A percentile compares a stretch with the other conserved stretches of the same genome.
Conservation (phyloP, 2,113 vertebrate genomes). For the Ia io region DNA sequence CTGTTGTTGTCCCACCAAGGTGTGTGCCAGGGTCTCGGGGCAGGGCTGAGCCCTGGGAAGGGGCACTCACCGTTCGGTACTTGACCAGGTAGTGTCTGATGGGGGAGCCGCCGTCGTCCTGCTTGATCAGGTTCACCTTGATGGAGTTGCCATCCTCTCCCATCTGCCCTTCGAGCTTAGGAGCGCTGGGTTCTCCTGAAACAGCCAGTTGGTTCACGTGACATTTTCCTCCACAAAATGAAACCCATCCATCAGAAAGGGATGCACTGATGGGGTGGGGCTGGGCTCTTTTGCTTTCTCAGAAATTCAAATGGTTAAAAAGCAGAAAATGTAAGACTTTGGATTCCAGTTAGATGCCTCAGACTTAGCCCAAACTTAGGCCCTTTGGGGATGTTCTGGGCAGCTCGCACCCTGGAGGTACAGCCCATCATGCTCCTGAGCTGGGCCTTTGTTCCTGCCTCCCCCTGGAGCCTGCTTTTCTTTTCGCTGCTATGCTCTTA, state of each 20-base stretch:
- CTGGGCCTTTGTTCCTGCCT: not conserved
- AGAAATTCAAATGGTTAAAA: slow-evolving; percentile 53
- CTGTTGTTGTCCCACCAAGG: too few species aligned
- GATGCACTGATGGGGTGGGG: not conserved
- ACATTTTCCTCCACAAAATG: not conserved
- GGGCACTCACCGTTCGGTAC: slow-evolving; percentile 93
- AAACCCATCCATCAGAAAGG: not conserved
- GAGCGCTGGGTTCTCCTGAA: slow-evolving; percentile 95
- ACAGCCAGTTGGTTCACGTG: slow-evolving; percentile 45
- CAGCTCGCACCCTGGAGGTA: not conserved
- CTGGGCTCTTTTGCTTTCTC: slow-evolving; percentile 20
- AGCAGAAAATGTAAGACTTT: not conserved
- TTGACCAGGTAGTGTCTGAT: slow-evolving; percentile 95
- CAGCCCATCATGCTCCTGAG: not conserved
- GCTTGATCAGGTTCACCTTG: slow-evolving; percentile 92
- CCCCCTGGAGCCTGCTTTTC: not conserved
- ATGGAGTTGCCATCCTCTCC: slow-evolving; percentile 93
- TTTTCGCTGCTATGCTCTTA: not conserved
- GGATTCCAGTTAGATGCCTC: not conserved
- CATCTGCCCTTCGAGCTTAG: slow-evolving; percentile 90
- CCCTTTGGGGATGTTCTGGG: not conserved
- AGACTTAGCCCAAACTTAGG: not conserved
- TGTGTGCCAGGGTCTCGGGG: not conserved
- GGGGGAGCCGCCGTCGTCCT: slow-evolving; percentile 96
- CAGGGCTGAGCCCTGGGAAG: accelerated